A percentile compares a stretch with the other conserved stretches of the same genome.
Conservation (phyloP, 2,888 invertebrate species). For the Euspilapteryx auroguttella region DNA sequence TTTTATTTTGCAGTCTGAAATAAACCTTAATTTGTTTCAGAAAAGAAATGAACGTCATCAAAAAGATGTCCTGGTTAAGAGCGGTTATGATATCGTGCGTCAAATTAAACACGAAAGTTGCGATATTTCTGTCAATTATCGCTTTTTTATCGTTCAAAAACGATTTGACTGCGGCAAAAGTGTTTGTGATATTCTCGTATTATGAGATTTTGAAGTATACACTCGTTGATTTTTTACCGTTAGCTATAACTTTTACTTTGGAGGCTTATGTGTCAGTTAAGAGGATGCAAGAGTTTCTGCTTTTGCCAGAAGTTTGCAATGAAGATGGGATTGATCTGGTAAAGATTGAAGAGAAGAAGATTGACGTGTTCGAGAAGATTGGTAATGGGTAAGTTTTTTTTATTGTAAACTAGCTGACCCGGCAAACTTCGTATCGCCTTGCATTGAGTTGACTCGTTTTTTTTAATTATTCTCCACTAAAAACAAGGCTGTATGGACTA, state of each 20-base stretch:
- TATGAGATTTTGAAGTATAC: slow-evolving; percentile 79
- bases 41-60: slow-evolving; percentile 70
- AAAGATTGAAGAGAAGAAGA: slow-evolving; percentile 22
- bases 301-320: slow-evolving; percentile 37
- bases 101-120: slow-evolving; percentile 76
- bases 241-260: slow-evolving; percentile 74
- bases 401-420: too few relatives aligned
- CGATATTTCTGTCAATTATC: slow-evolving; percentile 75
- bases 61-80: slow-evolving; percentile 67
- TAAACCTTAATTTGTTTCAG: too few relatives aligned
- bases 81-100: slow-evolving; percentile 72
- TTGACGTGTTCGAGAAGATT: slow-evolving; percentile 37
- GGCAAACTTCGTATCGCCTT: too few relatives aligned
- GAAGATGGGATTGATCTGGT: slow-evolving; percentile 33
- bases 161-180: slow-evolving; percentile 70
- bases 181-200: slow-evolving; percentile 79
- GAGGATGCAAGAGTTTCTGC: slow-evolving; percentile 69
- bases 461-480: too few relatives aligned
- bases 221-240: slow-evolving; percentile 79
- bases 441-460: too few relatives aligned
- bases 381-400: slow-evolving; percentile 46
- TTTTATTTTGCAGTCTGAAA: too few relatives aligned
- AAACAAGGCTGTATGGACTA: too few relatives aligned
- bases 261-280: slow-evolving; percentile 76
- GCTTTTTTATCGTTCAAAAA: slow-evolving; percentile 67